phyloP scores from a whole-genome alignment of 1,140 invertebrate species.

The Drosophila virilis region DNA sequence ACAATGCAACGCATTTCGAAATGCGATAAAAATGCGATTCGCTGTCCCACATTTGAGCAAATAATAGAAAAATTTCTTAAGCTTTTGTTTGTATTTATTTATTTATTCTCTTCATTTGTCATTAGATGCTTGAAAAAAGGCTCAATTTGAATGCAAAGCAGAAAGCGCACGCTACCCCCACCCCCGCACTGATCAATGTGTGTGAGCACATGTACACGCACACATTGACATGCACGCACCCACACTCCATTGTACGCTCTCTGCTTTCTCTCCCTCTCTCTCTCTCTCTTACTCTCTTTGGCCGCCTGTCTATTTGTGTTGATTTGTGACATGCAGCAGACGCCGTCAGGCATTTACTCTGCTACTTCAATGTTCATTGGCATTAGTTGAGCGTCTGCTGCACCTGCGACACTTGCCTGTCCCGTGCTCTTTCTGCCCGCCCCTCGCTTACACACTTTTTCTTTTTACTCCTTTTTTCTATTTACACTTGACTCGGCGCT shows the following conservation, averaged over 20 bases:
- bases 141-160: constrained; percentile 45
- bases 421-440: neutral
- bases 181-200: constrained; percentile 40
- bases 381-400: constrained; percentile 47
- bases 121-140: constrained; percentile 34
- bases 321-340: constrained; percentile 53
- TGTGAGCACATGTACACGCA: constrained; percentile 15
- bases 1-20: constrained; percentile 45
- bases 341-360: constrained; percentile 34
- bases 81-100: constrained; percentile 40
- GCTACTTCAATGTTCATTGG: constrained; percentile 76
- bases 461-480: constrained; percentile 11
- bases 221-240: neutral
- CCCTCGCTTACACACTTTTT: neutral
- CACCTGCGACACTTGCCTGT: constrained; percentile 51
- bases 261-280: constrained; percentile 8
- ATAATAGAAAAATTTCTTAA: constrained; percentile 52
- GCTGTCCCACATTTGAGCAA: constrained; percentile 53
- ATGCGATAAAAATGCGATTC: constrained; percentile 56
- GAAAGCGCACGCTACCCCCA: neutral
- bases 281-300: constrained; percentile 3
- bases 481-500: constrained; percentile 43
- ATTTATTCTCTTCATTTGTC: constrained; percentile 26
- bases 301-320: constrained; percentile 42
- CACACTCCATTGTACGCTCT: constrained; percentile 9